A percentile compares a stretch with the other conserved stretches of the same genome.
Conservation (phyloP, 2,113 vertebrate species). For the Puntigrus tetrazona region DNA sequence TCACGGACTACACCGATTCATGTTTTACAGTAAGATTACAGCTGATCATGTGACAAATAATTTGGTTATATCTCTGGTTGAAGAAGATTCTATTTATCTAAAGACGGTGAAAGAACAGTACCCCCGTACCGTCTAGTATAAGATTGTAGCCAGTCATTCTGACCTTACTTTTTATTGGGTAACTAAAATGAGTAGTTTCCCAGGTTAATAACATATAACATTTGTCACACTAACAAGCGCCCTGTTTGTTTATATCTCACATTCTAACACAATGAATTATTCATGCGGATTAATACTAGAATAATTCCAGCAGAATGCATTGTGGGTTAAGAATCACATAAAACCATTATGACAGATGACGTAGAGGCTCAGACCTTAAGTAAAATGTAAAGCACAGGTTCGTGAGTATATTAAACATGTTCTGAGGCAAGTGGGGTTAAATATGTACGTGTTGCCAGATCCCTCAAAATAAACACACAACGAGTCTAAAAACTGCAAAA, state of each 20-base stretch:
- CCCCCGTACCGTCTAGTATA: not conserved
- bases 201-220: not conserved
- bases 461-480: not conserved
- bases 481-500: not conserved
- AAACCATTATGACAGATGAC: not conserved
- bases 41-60: fast-evolving
- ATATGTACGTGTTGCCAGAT: not conserved
- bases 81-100: not conserved
- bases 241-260: not conserved
- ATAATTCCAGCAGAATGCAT: not conserved
- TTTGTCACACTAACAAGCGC: not conserved
- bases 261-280: not conserved
- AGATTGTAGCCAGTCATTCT: constrained; percentile 1
- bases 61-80: not conserved
- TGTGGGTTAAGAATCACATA: not conserved
- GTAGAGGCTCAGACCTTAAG: not conserved
- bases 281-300: not conserved
- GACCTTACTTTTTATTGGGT: not conserved
- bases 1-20: not conserved
- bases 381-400: not conserved
- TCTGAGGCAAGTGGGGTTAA: not conserved
- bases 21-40: not conserved
- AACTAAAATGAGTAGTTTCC: not conserved
- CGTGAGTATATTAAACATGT: not conserved
- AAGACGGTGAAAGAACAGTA: not conserved